Percentiles rank a stretch among this genome's conserved stretches.
phyloP scores from a whole-genome alignment of 2,797 vertebrate species.

The Microchirus variegatus region DNA sequence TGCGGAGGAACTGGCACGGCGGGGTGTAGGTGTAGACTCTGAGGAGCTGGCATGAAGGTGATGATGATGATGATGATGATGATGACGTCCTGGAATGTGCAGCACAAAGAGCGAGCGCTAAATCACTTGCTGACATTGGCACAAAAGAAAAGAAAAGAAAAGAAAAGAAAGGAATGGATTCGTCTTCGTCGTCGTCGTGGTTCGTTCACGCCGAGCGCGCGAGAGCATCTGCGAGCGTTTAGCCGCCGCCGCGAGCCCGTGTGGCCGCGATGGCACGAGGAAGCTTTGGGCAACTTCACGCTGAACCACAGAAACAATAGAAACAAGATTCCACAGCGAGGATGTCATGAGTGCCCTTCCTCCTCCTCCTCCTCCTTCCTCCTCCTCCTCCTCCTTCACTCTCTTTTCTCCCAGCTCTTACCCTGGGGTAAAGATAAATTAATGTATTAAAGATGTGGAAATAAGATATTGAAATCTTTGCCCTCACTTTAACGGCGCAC shows the following conservation, averaged over 20 bases:
- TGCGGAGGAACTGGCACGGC: conserved; percentile 53
- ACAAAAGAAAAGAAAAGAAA: conserved; percentile 21
- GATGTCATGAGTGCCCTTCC: conserved; percentile 76
- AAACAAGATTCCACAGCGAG: conserved; percentile 77
- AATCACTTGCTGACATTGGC: conserved; percentile 68
- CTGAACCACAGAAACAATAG: conserved; percentile 80
- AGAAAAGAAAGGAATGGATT: conserved; percentile 57
- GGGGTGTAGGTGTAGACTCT: conserved; percentile 19
- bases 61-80: conserved; percentile 34
- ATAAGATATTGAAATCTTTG: conserved; percentile 89
- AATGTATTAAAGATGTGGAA: conserved; percentile 86
- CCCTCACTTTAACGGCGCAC: conserved; percentile 83
- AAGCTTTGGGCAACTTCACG: conserved; percentile 72
- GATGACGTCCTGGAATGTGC: conserved; percentile 74
- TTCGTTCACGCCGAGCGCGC: conserved; percentile 53
- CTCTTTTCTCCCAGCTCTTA: conserved; percentile 58
- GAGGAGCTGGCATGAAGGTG: conserved; percentile 65
- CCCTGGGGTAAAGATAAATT: conserved; percentile 79
- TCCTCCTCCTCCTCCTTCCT: conserved; percentile 48
- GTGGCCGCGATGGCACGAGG: conserved; percentile 77
- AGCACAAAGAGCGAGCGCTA: conserved; percentile 57
- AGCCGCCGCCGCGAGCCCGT: conserved; percentile 62
- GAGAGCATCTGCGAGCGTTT: conserved; percentile 74
- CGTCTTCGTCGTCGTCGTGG: too few species aligned
- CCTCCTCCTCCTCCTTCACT: conserved; percentile 54